Evolutionary conservation across 2,888 invertebrate genomes (phyloP).

Genomic region (Siphonodentalium dalli): DNA sequence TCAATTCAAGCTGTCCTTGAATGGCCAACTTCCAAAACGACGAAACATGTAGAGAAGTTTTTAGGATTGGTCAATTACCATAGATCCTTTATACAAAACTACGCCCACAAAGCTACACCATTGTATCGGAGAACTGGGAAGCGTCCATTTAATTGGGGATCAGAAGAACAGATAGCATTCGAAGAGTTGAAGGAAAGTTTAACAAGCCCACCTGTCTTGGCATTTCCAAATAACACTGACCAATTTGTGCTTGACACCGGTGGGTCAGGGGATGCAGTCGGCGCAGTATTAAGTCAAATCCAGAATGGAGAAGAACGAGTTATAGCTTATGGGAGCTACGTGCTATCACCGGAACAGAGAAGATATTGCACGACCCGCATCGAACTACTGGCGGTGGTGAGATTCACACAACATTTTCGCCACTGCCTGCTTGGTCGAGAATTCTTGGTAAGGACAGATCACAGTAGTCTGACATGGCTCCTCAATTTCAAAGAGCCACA

Average conservation of each 20-base stretch:
- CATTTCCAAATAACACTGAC: conserved; percentile 3
- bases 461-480: conserved; percentile 7
- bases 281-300: conserved; percentile 15
- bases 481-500: not conserved
- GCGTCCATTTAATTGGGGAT: not conserved
- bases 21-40: conserved; percentile 5
- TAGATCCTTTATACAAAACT: conserved; percentile 7
- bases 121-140: conserved; percentile 4
- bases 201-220: conserved; percentile 8
- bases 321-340: conserved; percentile 9
- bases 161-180: conserved; percentile 1
- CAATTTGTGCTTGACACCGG: conserved; percentile 15
- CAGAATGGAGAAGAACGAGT: conserved; percentile 15
- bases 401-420: not conserved
- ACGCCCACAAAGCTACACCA: not conserved
- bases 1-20: not conserved
- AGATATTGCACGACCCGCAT: not conserved
- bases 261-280: conserved; percentile 8
- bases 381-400: not conserved
- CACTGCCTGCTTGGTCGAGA: not conserved
- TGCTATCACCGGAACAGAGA: conserved; percentile 6
- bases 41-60: conserved; percentile 12
- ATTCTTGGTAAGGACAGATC: conserved; percentile 4
- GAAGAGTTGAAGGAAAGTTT: conserved; percentile 5
- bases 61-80: conserved; percentile 20